Evolutionary conservation across 2,113 vertebrate genomes (phyloP), one percentile per base, ranked within the genome.

Genomic region (Tetraodon nigroviridis): DNA sequence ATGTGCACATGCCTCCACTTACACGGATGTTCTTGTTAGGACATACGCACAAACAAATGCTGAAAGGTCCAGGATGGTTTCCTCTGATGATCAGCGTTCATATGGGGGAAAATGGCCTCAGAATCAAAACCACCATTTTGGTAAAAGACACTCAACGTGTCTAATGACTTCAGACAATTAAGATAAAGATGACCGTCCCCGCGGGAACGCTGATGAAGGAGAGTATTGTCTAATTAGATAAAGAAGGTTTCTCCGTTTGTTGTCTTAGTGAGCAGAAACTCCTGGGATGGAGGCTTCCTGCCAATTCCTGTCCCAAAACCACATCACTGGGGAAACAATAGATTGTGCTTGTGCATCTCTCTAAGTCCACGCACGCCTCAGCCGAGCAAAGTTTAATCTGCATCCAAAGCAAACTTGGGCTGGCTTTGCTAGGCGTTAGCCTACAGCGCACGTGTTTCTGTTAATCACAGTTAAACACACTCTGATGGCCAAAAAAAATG

Each of bases 221-320:
- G 84, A 83, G 71, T 81, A 74, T 89, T 89, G 86, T 87, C 85
- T 90, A 91, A 90, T 90, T 88, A 90, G 81, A 88, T 86, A 87
- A 89, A 86, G 80, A 82, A 76, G 85, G 84, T 86, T 89, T 87
- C 82, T 76, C 87, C 87, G 84, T 91, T 90, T 90, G 80, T 76
- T 85, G 87, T 86, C 87, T 88, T 86, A 84, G 87, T 89, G 87
- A 89, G 73, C 84, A 84, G 83, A 84, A 86, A 83, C 11, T 80
- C 81, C 83, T 76, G 71, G 85, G 84, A 78, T 76, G 71, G 78
- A 79, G 83, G 82, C 86, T 86, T 61, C 57, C 72, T 82, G 86
- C 84, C 84, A 87, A 84, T 84, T 79, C 79, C 45, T 49, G 29
- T 73, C 63, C 68, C 67, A 69, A 48, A 80, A 76, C 71, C 77